Percentiles rank a stretch among this genome's conserved stretches.
Conservation (phyloP, 2,113 vertebrate species). For the Corythornis madagascariensis region DNA sequence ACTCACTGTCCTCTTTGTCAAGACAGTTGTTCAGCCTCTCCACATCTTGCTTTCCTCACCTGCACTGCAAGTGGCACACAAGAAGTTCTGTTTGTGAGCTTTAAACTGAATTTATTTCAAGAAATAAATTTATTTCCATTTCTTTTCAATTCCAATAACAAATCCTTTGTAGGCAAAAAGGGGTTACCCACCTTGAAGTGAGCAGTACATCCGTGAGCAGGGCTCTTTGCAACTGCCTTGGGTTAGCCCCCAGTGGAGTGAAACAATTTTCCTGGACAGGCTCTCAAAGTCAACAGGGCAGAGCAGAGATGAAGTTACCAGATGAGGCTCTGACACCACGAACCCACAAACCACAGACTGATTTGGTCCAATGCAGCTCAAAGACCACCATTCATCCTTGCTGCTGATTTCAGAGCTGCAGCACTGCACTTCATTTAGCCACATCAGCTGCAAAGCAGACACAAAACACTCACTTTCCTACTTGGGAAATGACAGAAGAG, state of each 20-base stretch:
- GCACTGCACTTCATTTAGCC: not conserved
- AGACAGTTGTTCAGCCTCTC: not conserved
- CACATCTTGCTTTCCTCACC: not conserved
- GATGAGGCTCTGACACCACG: not conserved
- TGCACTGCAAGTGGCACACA: too few species aligned
- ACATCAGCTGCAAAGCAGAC: not conserved
- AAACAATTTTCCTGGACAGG: not conserved
- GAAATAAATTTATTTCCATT: too few species aligned
- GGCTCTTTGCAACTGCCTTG: not conserved
- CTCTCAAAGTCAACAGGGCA: not conserved
- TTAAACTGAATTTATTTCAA: not conserved
- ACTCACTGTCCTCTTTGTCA: not conserved
- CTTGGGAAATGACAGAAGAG: not conserved
- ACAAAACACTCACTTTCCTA: not conserved
- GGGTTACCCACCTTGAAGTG: rapidly evolving
- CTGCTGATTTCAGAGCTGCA: not conserved
- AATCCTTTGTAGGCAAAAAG: not conserved
- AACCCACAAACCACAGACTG: not conserved
- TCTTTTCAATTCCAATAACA: not conserved
- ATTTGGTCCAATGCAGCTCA: not conserved
- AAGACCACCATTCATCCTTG: not conserved
- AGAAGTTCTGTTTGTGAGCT: not conserved
- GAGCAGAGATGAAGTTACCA: not conserved
- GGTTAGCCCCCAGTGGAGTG: not conserved
- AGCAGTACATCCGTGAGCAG: not conserved